These are phyloP conservation scores for Idris sp. DNA, from an alignment of 1,140 invertebrate species.

Conservation along the genomic window DNA sequence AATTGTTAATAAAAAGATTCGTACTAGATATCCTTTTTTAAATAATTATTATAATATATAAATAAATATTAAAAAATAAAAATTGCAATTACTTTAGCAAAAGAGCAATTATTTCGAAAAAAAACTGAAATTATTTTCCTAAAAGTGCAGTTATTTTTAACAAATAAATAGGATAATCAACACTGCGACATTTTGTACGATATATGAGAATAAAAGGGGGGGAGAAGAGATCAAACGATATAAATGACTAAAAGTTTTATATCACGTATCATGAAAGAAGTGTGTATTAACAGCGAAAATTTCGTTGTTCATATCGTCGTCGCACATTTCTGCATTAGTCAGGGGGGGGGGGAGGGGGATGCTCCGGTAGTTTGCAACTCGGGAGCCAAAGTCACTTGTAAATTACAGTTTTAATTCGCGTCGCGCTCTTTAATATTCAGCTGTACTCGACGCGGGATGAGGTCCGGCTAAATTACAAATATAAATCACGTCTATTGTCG, in stretches of 20 bases:
- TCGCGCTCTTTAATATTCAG: slow-evolving; percentile 68
- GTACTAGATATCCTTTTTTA: no score
- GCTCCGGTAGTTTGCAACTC: slow-evolving; percentile 31
- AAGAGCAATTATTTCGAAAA: no score
- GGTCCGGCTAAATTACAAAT: slow-evolving; percentile 72
- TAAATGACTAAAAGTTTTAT: slow-evolving; percentile 35
- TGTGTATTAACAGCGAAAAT: slow-evolving; percentile 59
- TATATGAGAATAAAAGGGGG: slow-evolving; percentile 5
- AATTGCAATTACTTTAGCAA: no score
- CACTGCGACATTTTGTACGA: no score
- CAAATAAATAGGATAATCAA: no score
- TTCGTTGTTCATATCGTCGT: slow-evolving; percentile 54
- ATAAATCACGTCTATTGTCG: slow-evolving; percentile 74
- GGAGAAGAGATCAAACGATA: slow-evolving; percentile 2
- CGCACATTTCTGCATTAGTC: no score
- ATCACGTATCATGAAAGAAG: slow-evolving; percentile 56
- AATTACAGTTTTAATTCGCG: slow-evolving; percentile 73
- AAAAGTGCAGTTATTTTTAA: no score
- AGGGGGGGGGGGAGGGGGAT: slow-evolving; percentile 21
- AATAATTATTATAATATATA: no score
- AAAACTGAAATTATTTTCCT: no score
- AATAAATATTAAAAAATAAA: no score
- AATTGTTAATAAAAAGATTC: no score
- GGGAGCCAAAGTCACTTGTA: slow-evolving; percentile 55
- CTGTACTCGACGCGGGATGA: slow-evolving; percentile 52